These are phyloP conservation scores for Pantherophis guttatus DNA, from an alignment of 2,113 vertebrate species.

Conservation along the genomic window DNA sequence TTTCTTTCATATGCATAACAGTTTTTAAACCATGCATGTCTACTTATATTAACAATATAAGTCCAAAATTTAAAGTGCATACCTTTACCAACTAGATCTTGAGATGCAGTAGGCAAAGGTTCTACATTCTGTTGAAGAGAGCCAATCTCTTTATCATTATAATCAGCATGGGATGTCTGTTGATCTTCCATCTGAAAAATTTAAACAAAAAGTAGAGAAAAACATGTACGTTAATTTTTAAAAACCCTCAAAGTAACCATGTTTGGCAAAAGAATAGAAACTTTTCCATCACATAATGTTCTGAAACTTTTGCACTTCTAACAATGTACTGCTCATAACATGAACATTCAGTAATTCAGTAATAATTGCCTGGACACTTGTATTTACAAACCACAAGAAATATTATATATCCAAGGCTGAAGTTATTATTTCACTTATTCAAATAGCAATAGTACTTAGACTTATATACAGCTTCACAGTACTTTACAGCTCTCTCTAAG, in stretches of 20 bases:
- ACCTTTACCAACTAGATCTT: conserved; percentile 67
- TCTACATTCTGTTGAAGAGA: conserved; percentile 51
- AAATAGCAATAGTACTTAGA: too few relatives aligned
- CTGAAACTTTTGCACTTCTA: not conserved
- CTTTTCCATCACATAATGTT: not conserved
- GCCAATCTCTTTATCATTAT: conserved; percentile 57
- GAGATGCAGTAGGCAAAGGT: conserved; percentile 32
- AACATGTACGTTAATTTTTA: not conserved
- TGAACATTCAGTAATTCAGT: not conserved
- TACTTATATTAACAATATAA: not conserved
- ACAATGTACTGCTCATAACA: not conserved
- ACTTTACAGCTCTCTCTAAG: too few relatives aligned
- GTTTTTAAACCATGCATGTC: not conserved
- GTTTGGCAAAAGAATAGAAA: not conserved
- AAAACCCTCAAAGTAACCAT: not conserved
- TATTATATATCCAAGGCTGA: not conserved
- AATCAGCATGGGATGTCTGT: conserved; percentile 48
- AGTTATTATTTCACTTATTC: not conserved
- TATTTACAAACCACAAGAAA: not conserved
- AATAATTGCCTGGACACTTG: not conserved
- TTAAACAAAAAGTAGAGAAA: conserved; percentile 3
- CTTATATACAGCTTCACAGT: too few relatives aligned
- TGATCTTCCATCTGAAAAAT: conserved; percentile 65
- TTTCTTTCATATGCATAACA: not conserved
- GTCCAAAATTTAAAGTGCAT: not conserved